Percentiles rank a stretch among this genome's conserved stretches.
phyloP scores from a whole-genome alignment of 2,888 invertebrate genomes.

The Drosophila mettleri region DNA sequence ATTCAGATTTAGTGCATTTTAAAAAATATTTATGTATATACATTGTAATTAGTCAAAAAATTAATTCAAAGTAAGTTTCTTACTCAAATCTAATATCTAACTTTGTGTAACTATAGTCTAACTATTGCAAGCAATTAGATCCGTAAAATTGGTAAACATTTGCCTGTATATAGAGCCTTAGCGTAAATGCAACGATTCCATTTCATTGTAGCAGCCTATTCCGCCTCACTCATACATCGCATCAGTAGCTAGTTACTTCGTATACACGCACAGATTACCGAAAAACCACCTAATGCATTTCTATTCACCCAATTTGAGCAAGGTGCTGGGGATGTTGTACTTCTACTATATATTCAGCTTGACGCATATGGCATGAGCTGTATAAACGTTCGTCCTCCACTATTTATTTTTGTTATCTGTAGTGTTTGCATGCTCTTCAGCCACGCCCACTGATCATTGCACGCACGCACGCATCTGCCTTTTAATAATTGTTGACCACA shows the following conservation, averaged over 20 bases:
- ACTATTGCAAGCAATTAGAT: neutral
- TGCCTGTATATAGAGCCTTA: neutral
- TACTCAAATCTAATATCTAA: too few species aligned
- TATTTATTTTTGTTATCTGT: slow-evolving; percentile 4
- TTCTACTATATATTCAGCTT: slow-evolving; percentile 12
- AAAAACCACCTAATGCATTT: slow-evolving; percentile 13
- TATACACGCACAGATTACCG: neutral
- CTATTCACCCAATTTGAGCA: slow-evolving; percentile 14
- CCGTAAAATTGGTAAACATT: neutral
- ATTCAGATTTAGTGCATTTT: neutral
- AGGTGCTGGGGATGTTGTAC: slow-evolving; percentile 19
- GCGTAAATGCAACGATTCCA: neutral
- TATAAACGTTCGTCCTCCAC: neutral
- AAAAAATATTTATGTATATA: neutral
- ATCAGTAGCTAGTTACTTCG: slow-evolving; percentile 20
- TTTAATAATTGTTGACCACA: slow-evolving; percentile 21
- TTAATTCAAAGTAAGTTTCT: too few species aligned
- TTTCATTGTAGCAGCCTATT: slow-evolving; percentile 5
- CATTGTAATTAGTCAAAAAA: neutral
- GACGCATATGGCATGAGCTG: slow-evolving; percentile 41
- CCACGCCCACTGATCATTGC: slow-evolving; percentile 44
- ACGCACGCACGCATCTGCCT: slow-evolving; percentile 47
- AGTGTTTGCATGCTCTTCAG: slow-evolving; percentile 51
- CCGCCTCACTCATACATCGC: neutral
- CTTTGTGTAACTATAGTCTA: neutral